Conservation (phyloP, 2,797 vertebrate species). For the Xenopus petersii region DNA sequence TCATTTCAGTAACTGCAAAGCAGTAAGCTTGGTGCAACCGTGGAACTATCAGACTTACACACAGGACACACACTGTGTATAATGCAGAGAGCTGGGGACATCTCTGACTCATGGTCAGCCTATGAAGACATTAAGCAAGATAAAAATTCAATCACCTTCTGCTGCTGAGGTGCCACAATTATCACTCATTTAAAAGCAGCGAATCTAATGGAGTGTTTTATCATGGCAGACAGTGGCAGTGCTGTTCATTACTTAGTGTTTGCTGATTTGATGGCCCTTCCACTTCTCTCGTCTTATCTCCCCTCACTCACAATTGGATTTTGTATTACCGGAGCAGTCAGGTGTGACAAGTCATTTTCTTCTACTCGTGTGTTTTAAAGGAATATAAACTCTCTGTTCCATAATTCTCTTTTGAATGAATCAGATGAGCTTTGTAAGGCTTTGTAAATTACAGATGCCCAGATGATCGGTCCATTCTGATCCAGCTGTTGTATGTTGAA, state of each 20-base stretch:
- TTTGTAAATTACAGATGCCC: slow-evolving; percentile 1
- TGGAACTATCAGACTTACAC: neutral
- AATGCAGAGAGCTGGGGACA: slow-evolving; percentile 24
- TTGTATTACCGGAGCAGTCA: slow-evolving; percentile 88
- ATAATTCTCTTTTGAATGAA: slow-evolving; percentile 52
- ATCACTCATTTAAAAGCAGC: slow-evolving; percentile 85
- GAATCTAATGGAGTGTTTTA: slow-evolving; percentile 87
- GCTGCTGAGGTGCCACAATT: slow-evolving; percentile 83
- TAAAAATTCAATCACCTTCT: slow-evolving; percentile 90
- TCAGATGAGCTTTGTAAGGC: neutral
- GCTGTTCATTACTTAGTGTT: slow-evolving; percentile 96
- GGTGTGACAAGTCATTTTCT: slow-evolving; percentile 92
- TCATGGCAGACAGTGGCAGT: slow-evolving; percentile 81
- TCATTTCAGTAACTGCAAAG: neutral
- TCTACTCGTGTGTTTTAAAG: slow-evolving; percentile 72
- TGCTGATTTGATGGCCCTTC: slow-evolving; percentile 85
- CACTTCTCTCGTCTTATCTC: slow-evolving; percentile 76
- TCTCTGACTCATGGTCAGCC: slow-evolving; percentile 60
- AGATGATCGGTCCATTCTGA: slow-evolving; percentile 2
- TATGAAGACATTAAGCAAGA: slow-evolving; percentile 65
- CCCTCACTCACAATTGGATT: slow-evolving; percentile 90
- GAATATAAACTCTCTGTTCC: slow-evolving; percentile 62
- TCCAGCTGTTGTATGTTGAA: neutral
- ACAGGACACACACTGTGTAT: slow-evolving; percentile 30
- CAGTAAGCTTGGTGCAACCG: neutral